Conservation (phyloP, 2,888 invertebrate species). For the Spisula subtruncata region DNA sequence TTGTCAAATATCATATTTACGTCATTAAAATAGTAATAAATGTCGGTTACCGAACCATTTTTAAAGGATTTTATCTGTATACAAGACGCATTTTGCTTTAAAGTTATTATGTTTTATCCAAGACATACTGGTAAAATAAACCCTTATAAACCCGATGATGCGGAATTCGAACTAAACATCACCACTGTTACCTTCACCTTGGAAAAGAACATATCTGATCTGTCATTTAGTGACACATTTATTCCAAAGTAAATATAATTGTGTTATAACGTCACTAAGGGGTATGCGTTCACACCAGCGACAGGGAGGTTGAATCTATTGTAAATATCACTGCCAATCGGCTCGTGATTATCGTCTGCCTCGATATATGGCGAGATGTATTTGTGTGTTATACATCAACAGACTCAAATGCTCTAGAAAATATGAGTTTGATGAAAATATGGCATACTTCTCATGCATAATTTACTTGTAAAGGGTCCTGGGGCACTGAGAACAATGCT, state of each 20-base stretch:
- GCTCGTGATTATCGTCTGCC: conserved; percentile 38
- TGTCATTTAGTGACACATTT: too few relatives aligned
- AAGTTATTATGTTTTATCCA: neutral
- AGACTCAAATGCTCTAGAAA: conserved; percentile 35
- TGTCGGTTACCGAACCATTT: neutral
- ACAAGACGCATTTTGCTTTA: neutral
- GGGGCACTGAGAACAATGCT: neutral
- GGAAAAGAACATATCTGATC: too few relatives aligned
- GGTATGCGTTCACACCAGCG: too few relatives aligned
- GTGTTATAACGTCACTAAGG: too few relatives aligned
- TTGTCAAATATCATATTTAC: neutral
- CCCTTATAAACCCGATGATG: neutral
- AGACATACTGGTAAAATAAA: neutral
- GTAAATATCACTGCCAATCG: conserved; percentile 38
- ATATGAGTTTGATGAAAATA: conserved; percentile 30
- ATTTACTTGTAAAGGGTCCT: conserved; percentile 3
- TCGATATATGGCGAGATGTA: conserved; percentile 37
- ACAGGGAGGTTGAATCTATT: too few relatives aligned
- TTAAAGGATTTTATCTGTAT: neutral
- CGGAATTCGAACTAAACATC: neutral
- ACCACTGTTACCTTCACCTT: too few relatives aligned
- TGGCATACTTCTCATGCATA: conserved; percentile 22
- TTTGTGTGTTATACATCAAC: conserved; percentile 40
- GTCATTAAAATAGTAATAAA: neutral
- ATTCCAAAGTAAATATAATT: too few relatives aligned